Evolutionary conservation across 2,797 vertebrate species (phyloP).

Genomic region (Cheirogaleus major): DNA sequence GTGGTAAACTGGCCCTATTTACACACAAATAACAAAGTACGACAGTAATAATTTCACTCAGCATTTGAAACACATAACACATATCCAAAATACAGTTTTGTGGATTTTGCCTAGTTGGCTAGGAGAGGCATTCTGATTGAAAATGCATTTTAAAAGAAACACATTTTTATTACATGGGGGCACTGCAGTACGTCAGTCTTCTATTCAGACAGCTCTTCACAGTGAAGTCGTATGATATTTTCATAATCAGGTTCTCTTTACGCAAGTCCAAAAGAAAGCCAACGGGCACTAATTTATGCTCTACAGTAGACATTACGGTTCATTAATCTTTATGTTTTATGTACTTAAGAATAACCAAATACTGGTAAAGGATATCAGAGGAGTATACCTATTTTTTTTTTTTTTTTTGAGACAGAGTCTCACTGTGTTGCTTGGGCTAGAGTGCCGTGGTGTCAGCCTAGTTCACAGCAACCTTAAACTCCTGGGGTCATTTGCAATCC

Average conservation of each 20-base stretch:
- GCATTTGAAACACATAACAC: neutral
- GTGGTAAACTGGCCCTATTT: conserved; percentile 93
- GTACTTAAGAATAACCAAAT: neutral
- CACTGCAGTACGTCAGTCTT: neutral
- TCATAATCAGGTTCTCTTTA: neutral
- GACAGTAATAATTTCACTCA: neutral
- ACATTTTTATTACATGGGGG: neutral
- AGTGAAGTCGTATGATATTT: neutral
- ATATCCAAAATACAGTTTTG: neutral
- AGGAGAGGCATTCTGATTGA: neutral
- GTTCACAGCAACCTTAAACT: too few species aligned
- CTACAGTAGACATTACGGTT: neutral
- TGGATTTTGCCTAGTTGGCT: neutral
- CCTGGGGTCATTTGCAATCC: too few species aligned
- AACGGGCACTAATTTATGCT: neutral
- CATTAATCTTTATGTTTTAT: neutral
- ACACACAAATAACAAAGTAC: neutral
- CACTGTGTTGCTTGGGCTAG: too few species aligned
- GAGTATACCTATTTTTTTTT: neutral
- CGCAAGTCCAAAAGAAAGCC: neutral
- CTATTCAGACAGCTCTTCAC: neutral
- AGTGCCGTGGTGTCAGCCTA: too few species aligned
- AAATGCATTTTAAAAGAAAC: neutral
- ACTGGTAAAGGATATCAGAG: neutral
- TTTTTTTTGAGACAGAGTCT: too few species aligned